phyloP scores from a whole-genome alignment of 2,113 vertebrate species.

The Genyomyrus donnyi region DNA sequence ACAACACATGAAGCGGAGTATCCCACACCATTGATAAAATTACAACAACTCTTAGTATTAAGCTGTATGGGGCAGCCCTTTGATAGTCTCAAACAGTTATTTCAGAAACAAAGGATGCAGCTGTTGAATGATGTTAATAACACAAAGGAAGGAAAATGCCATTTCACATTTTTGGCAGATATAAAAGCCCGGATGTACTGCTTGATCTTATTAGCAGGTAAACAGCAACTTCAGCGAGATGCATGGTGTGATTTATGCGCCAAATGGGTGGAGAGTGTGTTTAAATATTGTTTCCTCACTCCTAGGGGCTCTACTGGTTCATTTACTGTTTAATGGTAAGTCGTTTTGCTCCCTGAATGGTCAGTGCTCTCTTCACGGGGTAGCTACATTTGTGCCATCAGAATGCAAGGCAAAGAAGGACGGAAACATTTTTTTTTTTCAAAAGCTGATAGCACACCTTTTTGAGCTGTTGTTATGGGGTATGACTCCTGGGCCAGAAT shows the following conservation, averaged over 20 bases:
- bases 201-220: not conserved
- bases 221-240: not conserved
- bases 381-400: not conserved
- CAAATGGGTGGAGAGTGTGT: not conserved
- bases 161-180: not conserved
- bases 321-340: not conserved
- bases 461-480: not conserved
- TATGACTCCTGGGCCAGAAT: not conserved
- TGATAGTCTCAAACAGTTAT: not conserved
- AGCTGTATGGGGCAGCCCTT: not conserved
- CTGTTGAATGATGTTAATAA: not conserved
- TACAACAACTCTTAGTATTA: not conserved
- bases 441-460: not conserved
- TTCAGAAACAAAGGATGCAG: not conserved
- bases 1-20: not conserved
- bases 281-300: not conserved
- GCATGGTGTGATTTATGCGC: not conserved
- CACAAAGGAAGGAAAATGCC: not conserved
- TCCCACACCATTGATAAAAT: not conserved
- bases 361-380: not conserved
- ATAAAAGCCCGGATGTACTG: not conserved
- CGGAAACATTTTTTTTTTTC: not conserved
- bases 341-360: not conserved
- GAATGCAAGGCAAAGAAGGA: not conserved
- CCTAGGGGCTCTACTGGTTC: not conserved